A percentile compares a stretch with the other conserved stretches of the same genome.
Evolutionary conservation across 64 coral and sea anemone genomes (phyloP).

Genomic region (Acropora tenuis): DNA sequence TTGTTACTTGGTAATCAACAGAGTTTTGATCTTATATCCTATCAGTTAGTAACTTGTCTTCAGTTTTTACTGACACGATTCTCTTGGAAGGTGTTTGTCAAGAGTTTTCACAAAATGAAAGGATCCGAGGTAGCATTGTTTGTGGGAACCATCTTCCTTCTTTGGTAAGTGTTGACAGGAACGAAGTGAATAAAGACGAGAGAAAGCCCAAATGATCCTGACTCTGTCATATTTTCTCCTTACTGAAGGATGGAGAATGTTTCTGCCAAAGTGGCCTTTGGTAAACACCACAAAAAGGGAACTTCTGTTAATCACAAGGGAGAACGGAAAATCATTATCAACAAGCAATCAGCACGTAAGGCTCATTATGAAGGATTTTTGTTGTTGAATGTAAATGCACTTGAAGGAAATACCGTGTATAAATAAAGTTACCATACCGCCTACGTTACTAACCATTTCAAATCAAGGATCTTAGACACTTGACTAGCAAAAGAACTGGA

Average conservation of each 20-base stretch:
- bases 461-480: no score
- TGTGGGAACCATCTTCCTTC: neutral
- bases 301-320: neutral
- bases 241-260: neutral
- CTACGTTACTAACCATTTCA: no score
- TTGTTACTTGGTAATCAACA: no score
- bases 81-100: no score
- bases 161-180: slow-evolving; percentile 2
- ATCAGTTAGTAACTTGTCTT: no score
- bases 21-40: no score
- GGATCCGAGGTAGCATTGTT: neutral
- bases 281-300: neutral
- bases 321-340: neutral
- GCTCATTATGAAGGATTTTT: neutral
- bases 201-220: neutral
- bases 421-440: no score
- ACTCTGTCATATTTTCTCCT: neutral
- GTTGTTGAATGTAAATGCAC: neutral
- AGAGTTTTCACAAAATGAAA: neutral
- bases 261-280: neutral
- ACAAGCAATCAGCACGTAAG: slow-evolving; percentile 11
- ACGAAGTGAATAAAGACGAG: neutral
- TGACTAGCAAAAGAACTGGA: no score
- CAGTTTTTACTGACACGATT: no score
- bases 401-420: neutral